phyloP scores from a whole-genome alignment of 2,888 invertebrate genomes.

The Acrobasis consociella region DNA sequence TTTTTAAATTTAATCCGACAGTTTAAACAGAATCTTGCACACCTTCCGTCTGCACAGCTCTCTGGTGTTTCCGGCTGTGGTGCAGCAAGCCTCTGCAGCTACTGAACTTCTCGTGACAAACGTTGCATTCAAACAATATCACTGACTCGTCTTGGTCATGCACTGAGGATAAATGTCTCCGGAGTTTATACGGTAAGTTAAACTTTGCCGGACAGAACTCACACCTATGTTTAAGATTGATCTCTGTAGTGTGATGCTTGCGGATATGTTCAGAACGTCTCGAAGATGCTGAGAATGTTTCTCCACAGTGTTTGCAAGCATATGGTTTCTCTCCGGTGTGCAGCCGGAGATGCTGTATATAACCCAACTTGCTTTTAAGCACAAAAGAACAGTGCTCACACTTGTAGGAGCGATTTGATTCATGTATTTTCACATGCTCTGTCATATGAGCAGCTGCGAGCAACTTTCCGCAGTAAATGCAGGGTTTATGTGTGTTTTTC shows the following conservation, averaged over 20 bases:
- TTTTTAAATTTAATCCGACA: neutral
- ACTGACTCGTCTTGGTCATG: slow-evolving; percentile 43
- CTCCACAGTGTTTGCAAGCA: slow-evolving; percentile 57
- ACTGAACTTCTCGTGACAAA: slow-evolving; percentile 58
- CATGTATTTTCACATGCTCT: slow-evolving; percentile 62
- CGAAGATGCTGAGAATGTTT: slow-evolving; percentile 66
- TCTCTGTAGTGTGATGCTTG: slow-evolving; percentile 50
- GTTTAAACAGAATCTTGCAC: neutral
- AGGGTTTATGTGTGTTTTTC: slow-evolving; percentile 65
- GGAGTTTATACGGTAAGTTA: slow-evolving; percentile 54
- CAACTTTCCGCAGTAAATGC: slow-evolving; percentile 62
- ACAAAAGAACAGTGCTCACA: slow-evolving; percentile 59
- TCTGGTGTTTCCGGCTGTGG: slow-evolving; percentile 58
- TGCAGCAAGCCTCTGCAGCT: slow-evolving; percentile 57
- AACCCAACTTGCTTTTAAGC: slow-evolving; percentile 61
- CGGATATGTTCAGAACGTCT: slow-evolving; percentile 65
- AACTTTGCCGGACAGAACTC: slow-evolving; percentile 62
- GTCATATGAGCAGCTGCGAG: slow-evolving; percentile 69
- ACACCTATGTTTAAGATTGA: slow-evolving; percentile 55
- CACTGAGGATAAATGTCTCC: slow-evolving; percentile 52
- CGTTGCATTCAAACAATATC: slow-evolving; percentile 49
- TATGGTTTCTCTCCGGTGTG: slow-evolving; percentile 72
- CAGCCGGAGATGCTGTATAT: slow-evolving; percentile 62
- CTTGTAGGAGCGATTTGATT: slow-evolving; percentile 39
- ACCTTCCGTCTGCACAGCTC: neutral